Evolutionary conservation across 1,140 invertebrate species (phyloP).

Genomic region (Formica selysi): DNA sequence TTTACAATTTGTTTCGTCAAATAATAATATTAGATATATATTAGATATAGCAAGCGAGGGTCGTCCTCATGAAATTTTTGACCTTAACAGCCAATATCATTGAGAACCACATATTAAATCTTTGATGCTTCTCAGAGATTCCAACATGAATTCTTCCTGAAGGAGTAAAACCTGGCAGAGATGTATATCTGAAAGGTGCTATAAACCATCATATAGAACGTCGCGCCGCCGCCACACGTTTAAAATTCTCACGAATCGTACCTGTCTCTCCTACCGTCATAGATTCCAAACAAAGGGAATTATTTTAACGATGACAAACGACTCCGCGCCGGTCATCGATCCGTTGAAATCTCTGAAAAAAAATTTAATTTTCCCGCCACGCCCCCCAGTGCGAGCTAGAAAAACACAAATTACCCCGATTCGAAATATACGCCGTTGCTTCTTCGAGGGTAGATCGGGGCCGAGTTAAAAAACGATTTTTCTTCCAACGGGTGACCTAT

Average conservation of each 20-base stretch:
- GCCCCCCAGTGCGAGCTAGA: slow-evolving; percentile 70
- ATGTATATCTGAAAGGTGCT: slow-evolving; percentile 60
- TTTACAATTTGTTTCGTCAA: not conserved
- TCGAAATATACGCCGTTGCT: slow-evolving; percentile 75
- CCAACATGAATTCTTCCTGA: slow-evolving; percentile 39
- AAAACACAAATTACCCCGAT: slow-evolving; percentile 79
- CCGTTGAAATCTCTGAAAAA: slow-evolving; percentile 50
- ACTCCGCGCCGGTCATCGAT: slow-evolving; percentile 58
- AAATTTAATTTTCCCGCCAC: slow-evolving; percentile 80
- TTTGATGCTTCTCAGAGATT: slow-evolving; percentile 28
- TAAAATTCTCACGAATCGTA: slow-evolving; percentile 36
- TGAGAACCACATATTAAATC: slow-evolving; percentile 14
- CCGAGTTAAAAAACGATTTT: slow-evolving; percentile 83
- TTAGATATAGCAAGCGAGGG: not conserved
- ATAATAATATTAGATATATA: slow-evolving; percentile 7
- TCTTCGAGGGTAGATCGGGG: slow-evolving; percentile 33
- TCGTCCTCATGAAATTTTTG: not conserved
- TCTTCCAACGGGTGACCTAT: slow-evolving; percentile 65
- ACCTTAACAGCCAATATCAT: not conserved
- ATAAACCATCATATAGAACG: slow-evolving; percentile 60
- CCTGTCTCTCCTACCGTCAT: slow-evolving; percentile 14
- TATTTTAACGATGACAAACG: slow-evolving; percentile 83
- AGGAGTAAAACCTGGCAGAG: slow-evolving; percentile 41
- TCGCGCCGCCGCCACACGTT: not conserved
- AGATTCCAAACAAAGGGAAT: slow-evolving; percentile 73